Base-by-base conservation (phyloP, 2,888 invertebrate genomes). In the Lamproptera curius region DNA sequence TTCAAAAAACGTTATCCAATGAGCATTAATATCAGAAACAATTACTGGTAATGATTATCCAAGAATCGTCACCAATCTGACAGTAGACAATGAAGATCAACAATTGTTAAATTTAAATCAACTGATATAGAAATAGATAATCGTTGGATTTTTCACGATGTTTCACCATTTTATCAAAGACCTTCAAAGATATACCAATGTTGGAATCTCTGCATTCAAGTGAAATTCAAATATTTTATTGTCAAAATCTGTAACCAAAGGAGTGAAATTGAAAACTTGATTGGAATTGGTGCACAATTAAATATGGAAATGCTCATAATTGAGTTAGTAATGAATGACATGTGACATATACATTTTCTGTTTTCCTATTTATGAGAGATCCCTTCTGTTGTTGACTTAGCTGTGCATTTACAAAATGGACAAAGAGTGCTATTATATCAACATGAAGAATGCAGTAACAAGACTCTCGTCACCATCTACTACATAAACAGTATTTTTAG, bases 291-390 rank as follows among this genome's bases (percentile, higher is more conserved):
- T n/a, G n/a, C n/a, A n/a, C 4, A 20, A 20, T 6, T 6, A 20
- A 6, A 20, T 6, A 20, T 20, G 4, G 6, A 20, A 20, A 3
- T 20, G 20, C 4, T 5, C 20, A 6, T 20, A 5, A 20, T 6
- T 5, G 3, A 20, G 56, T 52, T 40, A 54, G 46, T 39, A 51
- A 45, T 40, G 57, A 62, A 50, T 58, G 57, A 15, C 14, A n/a
- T 58, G n/a, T 62, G 59, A 59, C 53, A 59, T 11, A 56, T 56
- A 57, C 59, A n/a, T n/a, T 45, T 46, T 44, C 13, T n/a, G n/a
- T 58, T 61, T 54, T 46, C 55, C 6, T 20, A 20, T 20, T 6
- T 6, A 20, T 6, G 4, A 20, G 6, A 3, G 20, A 5, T 6
- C 6, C 20, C 20, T 20, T 5, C 6, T 3, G 20, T 20, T 6